Evolutionary conservation across 1,140 invertebrate species (phyloP), one percentile per base, ranked within the genome.

Genomic region (Sycobia sp.): DNA sequence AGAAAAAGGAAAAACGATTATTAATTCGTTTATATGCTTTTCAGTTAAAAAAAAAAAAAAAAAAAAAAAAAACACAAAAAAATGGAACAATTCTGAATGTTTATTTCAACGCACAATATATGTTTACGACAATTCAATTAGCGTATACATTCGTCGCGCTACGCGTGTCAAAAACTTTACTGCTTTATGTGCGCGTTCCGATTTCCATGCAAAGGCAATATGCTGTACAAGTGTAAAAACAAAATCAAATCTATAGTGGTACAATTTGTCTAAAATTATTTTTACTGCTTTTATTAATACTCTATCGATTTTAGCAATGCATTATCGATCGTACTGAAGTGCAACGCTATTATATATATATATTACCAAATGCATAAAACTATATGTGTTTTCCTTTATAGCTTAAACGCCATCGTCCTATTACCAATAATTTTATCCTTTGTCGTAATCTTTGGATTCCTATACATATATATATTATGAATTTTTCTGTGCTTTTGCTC

Each of bases 1-100:
- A 83, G 81, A 82, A 84, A 79, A 78, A 84, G 81, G 74, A 78
- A 84, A 84, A 75, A 84, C 78, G 82, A 77, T 79, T 77, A 81
- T 79, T 81, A 77, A 78, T 75, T 71, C 72, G 74, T 74, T 67
- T 13, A 29, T n/a, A 43, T 38, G 43, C 27, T 64, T 58, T 18
- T 57, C 22, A 20, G 56, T 55, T 16, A 41, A 53, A 51, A 22
- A 61, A 61, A 51, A 50, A 25, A 23, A 20, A 46, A 22, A 27
- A 49, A 27, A 27, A 27, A 20, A 20, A 8, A 49, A 49, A 10
- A 23, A 46, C 4, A 39, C n/a, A 39, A 9, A 9, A 39, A 27
- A 49, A 29, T 29, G 10, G 18, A 54, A 54, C 39, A 56, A 56
- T 55, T 43, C 2, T 41, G 25, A 25, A n/a, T n/a, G n/a, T 47